These are phyloP conservation scores for Bombyx huttoni DNA, from an alignment of 2,888 invertebrate genomes.

Conservation along the genomic window DNA sequence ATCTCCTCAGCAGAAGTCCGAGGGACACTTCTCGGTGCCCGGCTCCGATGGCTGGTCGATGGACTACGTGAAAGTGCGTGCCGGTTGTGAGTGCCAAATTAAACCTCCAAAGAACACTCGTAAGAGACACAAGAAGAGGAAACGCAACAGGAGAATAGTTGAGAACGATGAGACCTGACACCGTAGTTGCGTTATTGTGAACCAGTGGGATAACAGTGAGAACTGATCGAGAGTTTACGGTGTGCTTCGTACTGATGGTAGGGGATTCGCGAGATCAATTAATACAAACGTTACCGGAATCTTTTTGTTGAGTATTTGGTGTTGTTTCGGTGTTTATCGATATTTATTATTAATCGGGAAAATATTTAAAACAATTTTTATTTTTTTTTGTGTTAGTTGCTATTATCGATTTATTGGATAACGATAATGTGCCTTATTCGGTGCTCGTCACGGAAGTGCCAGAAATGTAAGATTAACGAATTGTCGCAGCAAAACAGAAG, in stretches of 20 bases:
- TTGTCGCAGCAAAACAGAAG: too few species aligned
- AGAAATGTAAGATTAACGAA: too few species aligned
- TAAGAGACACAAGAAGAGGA: slow-evolving; percentile 44
- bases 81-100: slow-evolving; percentile 88
- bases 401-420: not conserved
- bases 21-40: slow-evolving; percentile 60
- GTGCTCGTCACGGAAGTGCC: too few species aligned
- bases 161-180: slow-evolving; percentile 57
- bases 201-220: slow-evolving; percentile 27
- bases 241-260: slow-evolving; percentile 1
- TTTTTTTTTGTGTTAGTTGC: not conserved
- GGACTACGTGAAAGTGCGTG: slow-evolving; percentile 86
- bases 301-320: not conserved
- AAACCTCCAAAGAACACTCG: slow-evolving; percentile 66
- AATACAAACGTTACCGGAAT: not conserved
- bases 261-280: not conserved
- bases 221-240: slow-evolving; percentile 1
- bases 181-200: slow-evolving; percentile 26
- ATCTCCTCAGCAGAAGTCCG: slow-evolving; percentile 46
- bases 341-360: not conserved
- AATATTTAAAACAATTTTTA: too few species aligned
- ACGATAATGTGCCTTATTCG: not conserved
- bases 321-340: not conserved
- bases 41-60: slow-evolving; percentile 78
- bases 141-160: slow-evolving; percentile 38